Percentiles rank a stretch among this genome's conserved stretches.
Conservation (phyloP, 2,113 vertebrate genomes). For the Brachyistius frenatus region DNA sequence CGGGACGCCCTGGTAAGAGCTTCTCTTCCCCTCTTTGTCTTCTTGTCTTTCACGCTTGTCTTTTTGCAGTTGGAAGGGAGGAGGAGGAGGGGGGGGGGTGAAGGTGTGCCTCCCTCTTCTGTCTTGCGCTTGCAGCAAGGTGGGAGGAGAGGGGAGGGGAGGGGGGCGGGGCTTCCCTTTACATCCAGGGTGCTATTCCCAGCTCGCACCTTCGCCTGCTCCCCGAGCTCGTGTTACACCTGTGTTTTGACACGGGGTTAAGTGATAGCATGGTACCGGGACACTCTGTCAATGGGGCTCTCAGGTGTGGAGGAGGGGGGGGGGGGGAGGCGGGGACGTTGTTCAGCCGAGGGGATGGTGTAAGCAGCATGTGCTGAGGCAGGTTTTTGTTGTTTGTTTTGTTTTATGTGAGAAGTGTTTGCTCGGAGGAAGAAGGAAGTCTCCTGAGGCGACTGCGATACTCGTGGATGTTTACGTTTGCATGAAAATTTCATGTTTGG, state of each 20-base stretch:
- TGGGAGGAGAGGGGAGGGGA: too few relatives aligned
- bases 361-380: slow-evolving; percentile 12
- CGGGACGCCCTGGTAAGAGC: slow-evolving; percentile 94
- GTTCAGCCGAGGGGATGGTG: neutral
- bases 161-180: slow-evolving; percentile 27
- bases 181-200: slow-evolving; percentile 65
- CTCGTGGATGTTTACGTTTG: too few relatives aligned
- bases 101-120: slow-evolving; percentile 45
- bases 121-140: slow-evolving; percentile 35
- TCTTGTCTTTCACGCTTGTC: neutral
- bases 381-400: neutral
- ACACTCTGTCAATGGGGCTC: slow-evolving; percentile 58
- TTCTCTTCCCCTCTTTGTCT: neutral
- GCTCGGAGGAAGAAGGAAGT: slow-evolving; percentile 1
- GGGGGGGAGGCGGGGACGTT: neutral
- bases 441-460: slow-evolving; percentile 2
- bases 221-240: slow-evolving; percentile 67
- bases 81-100: slow-evolving; percentile 14
- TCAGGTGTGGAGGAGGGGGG: slow-evolving; percentile 55
- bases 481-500: too few relatives aligned
- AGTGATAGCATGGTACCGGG: slow-evolving; percentile 76
- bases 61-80: too few relatives aligned
- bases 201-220: slow-evolving; percentile 54
- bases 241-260: slow-evolving; percentile 79
- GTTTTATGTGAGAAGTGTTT: neutral